Conservation (phyloP, 1,140 invertebrate genomes). For the Saxidomus purpurata region DNA sequence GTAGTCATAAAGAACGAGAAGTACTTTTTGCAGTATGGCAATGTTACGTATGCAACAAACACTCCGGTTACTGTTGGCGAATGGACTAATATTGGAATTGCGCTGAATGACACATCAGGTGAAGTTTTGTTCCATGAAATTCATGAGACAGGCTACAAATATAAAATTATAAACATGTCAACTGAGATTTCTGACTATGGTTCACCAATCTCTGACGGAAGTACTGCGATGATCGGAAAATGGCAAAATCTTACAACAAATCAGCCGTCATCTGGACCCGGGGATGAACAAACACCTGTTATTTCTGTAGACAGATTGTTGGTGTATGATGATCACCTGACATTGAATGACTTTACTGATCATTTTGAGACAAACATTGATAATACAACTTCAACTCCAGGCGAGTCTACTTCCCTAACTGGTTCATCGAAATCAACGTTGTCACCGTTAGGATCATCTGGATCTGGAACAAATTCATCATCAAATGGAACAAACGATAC, state of each 20-base stretch:
- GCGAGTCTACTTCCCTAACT: neutral
- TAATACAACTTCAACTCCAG: slow-evolving; percentile 1
- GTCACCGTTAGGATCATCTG: no score
- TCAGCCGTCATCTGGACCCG: neutral
- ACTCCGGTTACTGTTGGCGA: slow-evolving; percentile 40
- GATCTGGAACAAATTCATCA: neutral
- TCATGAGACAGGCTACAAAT: slow-evolving; percentile 57
- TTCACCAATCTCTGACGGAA: slow-evolving; percentile 8
- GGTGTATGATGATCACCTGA: neutral
- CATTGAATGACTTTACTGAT: slow-evolving; percentile 42
- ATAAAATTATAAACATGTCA: slow-evolving; percentile 56
- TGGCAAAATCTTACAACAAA: slow-evolving; percentile 54
- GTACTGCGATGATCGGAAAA: slow-evolving; percentile 41
- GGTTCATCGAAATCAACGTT: neutral
- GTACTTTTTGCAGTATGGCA: slow-evolving; percentile 55
- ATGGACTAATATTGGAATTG: slow-evolving; percentile 62
- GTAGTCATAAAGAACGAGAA: slow-evolving; percentile 44
- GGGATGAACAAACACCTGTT: slow-evolving; percentile 25
- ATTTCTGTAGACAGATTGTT: slow-evolving; percentile 51
- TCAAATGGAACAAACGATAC: neutral
- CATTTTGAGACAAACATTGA: slow-evolving; percentile 56
- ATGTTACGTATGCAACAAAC: slow-evolving; percentile 41
- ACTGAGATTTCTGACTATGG: slow-evolving; percentile 31
- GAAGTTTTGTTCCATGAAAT: slow-evolving; percentile 61
- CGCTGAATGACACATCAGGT: slow-evolving; percentile 44